phyloP scores from a whole-genome alignment of 2,797 vertebrate genomes.

The Echiichthys vipera region DNA sequence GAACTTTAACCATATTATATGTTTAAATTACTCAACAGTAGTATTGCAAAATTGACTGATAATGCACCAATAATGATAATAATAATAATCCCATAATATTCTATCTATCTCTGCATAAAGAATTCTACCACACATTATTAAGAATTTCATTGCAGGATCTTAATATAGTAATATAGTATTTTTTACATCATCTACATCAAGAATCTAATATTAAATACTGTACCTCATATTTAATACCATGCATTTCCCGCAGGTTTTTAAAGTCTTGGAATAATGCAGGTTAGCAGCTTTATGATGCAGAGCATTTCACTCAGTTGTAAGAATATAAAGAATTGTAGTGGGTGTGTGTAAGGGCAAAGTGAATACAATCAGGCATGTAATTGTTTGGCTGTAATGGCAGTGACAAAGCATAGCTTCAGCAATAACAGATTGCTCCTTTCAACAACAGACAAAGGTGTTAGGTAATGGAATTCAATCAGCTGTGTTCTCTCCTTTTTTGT shows the following conservation, averaged over 20 bases:
- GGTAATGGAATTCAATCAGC: slow-evolving; percentile 49
- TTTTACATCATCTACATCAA: too few species aligned
- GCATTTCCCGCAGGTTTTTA: slow-evolving; percentile 7
- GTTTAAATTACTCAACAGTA: not conserved
- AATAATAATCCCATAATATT: not conserved
- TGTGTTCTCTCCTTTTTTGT: slow-evolving; percentile 16
- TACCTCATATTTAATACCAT: not conserved
- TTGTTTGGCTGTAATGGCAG: slow-evolving; percentile 59
- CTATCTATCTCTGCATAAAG: not conserved
- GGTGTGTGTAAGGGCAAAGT: slow-evolving; percentile 50
- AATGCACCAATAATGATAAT: not conserved
- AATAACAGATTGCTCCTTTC: slow-evolving; percentile 45
- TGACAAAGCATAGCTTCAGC: slow-evolving; percentile 53
- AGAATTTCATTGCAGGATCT: not conserved
- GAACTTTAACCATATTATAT: too few species aligned
- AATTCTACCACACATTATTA: not conserved
- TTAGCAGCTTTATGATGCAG: slow-evolving; percentile 29
- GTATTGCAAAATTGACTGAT: not conserved
- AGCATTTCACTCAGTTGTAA: slow-evolving; percentile 31
- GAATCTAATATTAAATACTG: too few species aligned
- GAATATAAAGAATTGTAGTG: slow-evolving; percentile 41
- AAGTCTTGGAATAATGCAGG: slow-evolving; percentile 16
- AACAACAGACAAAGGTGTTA: slow-evolving; percentile 51
- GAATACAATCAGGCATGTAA: slow-evolving; percentile 66
- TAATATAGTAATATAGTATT: not conserved